Base-by-base conservation (phyloP, 2,797 vertebrate species). In the Acrossocheilus fasciatus region DNA sequence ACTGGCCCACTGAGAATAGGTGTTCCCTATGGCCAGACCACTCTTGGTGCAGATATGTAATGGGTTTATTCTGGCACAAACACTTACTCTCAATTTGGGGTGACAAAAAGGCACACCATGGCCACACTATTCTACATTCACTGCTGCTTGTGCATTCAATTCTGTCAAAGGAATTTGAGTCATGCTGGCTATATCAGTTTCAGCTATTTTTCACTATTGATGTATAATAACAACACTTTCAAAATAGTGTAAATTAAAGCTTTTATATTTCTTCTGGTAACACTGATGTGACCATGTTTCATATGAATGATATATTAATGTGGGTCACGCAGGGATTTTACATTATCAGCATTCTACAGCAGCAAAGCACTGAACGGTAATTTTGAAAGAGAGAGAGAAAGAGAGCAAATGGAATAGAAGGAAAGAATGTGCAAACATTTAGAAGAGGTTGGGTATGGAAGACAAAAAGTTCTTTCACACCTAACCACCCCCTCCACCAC, bases 151-250 rank as follows among this genome's bases (percentile, higher is more conserved):
- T 59, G 14, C 76, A 59, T 78, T 59, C 52, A n/a, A 15, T 75
- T 36, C 10, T 47, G 17, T 74, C 30, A 74, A 47, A 74, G 43
- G 30, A 20, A 76, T 76, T 76, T 76, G 4, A 54, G 26, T 23
- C 17, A 78, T 78, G 34, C 54, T 23, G 30, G 54, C 47, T 59
- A 41, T 59, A 36, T n/a, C 52, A 14, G 9, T 76, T 76, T 36
- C 30, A 50, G 72, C 45, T 75, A 75, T 77, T 77, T 77, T 77
- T 77, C 50, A 77, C 17, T 52, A 54, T 23, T 54, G 30, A 36
- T 39, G 50, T 23, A 76, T 52, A 36, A 59, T 59, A 59, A 78
- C 26, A 17, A 10, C 52, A 41, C 52, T 39, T 77, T 59, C 34
- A 78, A 59, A 78, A 57, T 39, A 41, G 3, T 59, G 52, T 78